Evolutionary conservation across 2,797 vertebrate species (phyloP), one percentile per base, ranked within the genome.

Genomic region (Sebastes glaucus): DNA sequence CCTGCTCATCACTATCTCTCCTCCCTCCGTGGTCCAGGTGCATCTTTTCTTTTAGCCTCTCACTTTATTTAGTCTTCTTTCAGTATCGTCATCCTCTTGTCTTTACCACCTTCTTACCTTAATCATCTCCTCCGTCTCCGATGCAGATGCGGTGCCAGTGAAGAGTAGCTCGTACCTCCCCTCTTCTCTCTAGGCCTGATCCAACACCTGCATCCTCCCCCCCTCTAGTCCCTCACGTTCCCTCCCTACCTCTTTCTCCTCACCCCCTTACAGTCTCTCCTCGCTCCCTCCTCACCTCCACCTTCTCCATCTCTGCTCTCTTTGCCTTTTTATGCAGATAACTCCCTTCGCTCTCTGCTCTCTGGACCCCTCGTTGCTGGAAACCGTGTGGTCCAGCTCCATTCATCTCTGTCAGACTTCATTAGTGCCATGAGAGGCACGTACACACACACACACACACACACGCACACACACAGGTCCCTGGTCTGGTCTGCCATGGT

Each of bases 391-490:
- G 92, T 94, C 92, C 89, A 80, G 87, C 84, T 89, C 83, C 92
- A 95, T 96, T 95, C 88, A 94, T 96, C 95, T 95, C 84, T 95
- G 95, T 94, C 95, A 95, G 85, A 75, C 87, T 87, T 85, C 87
- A 94, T 95, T 95, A 95, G 87, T 90, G 90, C 90, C 84, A 93
- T 22, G 69, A 89, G 84, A 79, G 89, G 83, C 75, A 71, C 57
- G 30, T 52, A 76, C 78, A 70, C 79, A 57, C 53, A 62, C 87
- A 64, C 69, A 71, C 62, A 87, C 78, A 59, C 61, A 76, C 73
- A 63, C 69, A 69, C 46, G 61, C 62, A 68, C 62, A 52, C 67
- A 63, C 49, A 78, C 65, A 81, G 62, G 77, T 85, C 78, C 85
- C 90, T 81, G 88, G 85, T 87, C 78, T 86, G 78, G 74, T 88